phyloP scores from a whole-genome alignment of 2,113 vertebrate species.

The Takifugu bimaculatus region DNA sequence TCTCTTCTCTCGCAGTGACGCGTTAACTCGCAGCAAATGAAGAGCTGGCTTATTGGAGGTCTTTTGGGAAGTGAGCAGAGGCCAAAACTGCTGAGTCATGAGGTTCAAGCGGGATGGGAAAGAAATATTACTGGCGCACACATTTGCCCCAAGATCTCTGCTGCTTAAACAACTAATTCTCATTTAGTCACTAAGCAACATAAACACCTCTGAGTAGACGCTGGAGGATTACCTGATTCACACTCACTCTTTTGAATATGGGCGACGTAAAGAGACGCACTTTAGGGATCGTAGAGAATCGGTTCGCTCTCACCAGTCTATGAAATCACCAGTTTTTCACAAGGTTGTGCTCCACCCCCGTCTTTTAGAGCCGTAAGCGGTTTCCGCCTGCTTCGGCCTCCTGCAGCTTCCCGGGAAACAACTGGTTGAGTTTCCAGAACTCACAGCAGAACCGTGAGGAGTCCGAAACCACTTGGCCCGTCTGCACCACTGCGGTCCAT shows the following conservation, averaged over 20 bases:
- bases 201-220: conserved; percentile 8
- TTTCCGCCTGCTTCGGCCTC: conserved; percentile 13
- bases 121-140: conserved; percentile 18
- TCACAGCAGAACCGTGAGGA: conserved; percentile 49
- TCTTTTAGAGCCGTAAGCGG: conserved; percentile 1
- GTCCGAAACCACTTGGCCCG: conserved; percentile 45
- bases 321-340: conserved; percentile 22
- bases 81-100: conserved; percentile 30
- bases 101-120: conserved; percentile 5
- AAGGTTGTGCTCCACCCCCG: background rate
- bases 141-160: conserved; percentile 28
- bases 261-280: no score
- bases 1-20: conserved; percentile 39
- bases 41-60: conserved; percentile 44
- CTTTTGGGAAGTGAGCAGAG: conserved; percentile 33
- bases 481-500: conserved; percentile 27
- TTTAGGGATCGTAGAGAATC: background rate
- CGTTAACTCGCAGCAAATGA: conserved; percentile 52
- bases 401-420: conserved; percentile 28
- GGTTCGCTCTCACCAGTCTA: conserved; percentile 20
- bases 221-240: no score
- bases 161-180: conserved; percentile 18
- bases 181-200: conserved; percentile 26
- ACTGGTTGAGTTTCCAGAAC: conserved; percentile 5
- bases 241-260: no score